Conservation (phyloP, 2,888 invertebrate genomes). For the Metopia argyrocephala region DNA sequence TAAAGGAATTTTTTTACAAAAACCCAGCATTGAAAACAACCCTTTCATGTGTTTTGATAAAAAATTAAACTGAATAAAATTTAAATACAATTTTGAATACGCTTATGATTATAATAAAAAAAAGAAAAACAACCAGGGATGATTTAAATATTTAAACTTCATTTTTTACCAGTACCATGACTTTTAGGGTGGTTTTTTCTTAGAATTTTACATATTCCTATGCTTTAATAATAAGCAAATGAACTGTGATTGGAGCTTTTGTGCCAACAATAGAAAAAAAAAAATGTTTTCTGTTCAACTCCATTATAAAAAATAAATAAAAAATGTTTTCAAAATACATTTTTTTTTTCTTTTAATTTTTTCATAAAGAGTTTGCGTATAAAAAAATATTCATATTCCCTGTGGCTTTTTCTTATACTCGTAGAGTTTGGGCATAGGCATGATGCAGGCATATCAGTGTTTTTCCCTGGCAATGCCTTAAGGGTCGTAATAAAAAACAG, state of each 20-base stretch:
- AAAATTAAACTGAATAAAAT: constrained; percentile 15
- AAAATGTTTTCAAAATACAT: background rate
- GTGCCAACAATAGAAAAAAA: background rate
- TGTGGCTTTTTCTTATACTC: constrained; percentile 16
- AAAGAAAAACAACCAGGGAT: too few species aligned
- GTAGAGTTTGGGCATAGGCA: background rate
- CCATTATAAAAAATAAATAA: too few species aligned
- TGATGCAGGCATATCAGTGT: constrained; percentile 50
- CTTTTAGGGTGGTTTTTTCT: constrained; percentile 33
- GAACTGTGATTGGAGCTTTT: constrained; percentile 52
- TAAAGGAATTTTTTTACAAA: constrained; percentile 13
- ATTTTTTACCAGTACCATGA: constrained; percentile 68
- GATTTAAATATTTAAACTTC: constrained; percentile 67
- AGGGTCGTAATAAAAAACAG: constrained; percentile 36
- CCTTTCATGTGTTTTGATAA: background rate
- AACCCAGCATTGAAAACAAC: background rate
- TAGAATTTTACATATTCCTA: too few species aligned
- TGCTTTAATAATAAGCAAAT: too few species aligned
- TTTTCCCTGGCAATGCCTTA: constrained; percentile 29
- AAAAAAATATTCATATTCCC: constrained; percentile 3
- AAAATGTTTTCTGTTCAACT: background rate
- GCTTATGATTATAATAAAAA: too few species aligned
- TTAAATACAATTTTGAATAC: constrained; percentile 21
- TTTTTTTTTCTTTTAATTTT: background rate
- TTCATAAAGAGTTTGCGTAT: constrained; percentile 44